Evolutionary conservation across 35 echinoderm and acorn worm species (phyloP).

Genomic region (Lytechinus variegatus): DNA sequence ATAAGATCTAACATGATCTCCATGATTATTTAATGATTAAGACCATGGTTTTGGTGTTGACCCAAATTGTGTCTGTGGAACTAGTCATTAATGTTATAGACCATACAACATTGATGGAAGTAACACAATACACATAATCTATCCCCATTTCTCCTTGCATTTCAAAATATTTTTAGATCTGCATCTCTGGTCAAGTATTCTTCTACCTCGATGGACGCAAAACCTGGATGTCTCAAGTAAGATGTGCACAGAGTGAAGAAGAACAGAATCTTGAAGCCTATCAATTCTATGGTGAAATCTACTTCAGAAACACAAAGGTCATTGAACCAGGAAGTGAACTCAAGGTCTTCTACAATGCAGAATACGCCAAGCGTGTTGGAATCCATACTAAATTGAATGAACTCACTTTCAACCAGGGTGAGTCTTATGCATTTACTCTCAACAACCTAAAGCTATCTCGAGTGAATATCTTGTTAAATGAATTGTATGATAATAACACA

Average conservation of each 20-base stretch:
- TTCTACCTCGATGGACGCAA: constrained; percentile 29
- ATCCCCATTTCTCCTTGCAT: no score
- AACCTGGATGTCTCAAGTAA: constrained; percentile 3
- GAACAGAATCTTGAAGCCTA: constrained; percentile 10
- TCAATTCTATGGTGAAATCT: constrained; percentile 23
- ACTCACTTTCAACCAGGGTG: background rate
- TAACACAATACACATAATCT: no score
- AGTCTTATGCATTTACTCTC: background rate
- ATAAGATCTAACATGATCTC: no score
- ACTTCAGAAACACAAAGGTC: constrained; percentile 15
- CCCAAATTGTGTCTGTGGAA: no score
- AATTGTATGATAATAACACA: no score
- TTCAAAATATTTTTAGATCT: background rate
- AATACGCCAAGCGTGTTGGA: background rate
- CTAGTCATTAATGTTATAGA: no score
- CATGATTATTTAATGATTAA: no score
- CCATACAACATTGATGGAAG: no score
- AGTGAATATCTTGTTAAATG: background rate
- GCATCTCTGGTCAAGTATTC: constrained; percentile 11
- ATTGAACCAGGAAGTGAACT: constrained; percentile 6
- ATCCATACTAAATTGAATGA: constrained; percentile 21
- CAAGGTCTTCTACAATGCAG: background rate
- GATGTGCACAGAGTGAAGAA: background rate
- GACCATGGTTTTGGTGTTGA: no score
- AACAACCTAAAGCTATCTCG: background rate